These are phyloP conservation scores for Netelia melanura DNA, from an alignment of 2,888 invertebrate species.

Conservation along the genomic window DNA sequence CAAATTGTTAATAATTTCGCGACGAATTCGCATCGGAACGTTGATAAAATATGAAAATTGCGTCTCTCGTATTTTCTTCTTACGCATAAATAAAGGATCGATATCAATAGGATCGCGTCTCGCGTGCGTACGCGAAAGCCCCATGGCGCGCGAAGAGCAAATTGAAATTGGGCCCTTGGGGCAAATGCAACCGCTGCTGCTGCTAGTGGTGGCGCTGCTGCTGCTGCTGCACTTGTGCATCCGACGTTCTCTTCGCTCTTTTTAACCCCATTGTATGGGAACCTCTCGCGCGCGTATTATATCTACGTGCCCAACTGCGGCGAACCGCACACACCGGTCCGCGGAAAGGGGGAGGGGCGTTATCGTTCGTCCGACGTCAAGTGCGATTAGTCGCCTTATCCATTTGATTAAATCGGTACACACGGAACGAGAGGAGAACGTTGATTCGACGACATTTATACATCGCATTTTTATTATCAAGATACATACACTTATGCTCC, in stretches of 20 bases:
- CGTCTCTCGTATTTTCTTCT: not conserved
- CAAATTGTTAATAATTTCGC: not conserved
- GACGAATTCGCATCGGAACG: not conserved
- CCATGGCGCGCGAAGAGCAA: slow-evolving; percentile 59
- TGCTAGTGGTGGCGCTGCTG: slow-evolving; percentile 49
- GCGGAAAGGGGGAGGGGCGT: slow-evolving; percentile 12
- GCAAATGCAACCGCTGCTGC: slow-evolving; percentile 57
- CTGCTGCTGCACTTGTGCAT: slow-evolving; percentile 38
- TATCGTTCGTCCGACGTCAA: slow-evolving; percentile 46
- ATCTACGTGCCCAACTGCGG: slow-evolving; percentile 35
- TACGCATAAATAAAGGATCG: not conserved
- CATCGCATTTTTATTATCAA: slow-evolving; percentile 2
- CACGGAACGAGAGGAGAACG: slow-evolving; percentile 6
- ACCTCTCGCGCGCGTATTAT: slow-evolving; percentile 4
- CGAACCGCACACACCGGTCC: slow-evolving; percentile 29
- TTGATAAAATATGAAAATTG: not conserved
- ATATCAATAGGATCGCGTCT: not conserved
- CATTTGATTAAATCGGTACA: slow-evolving; percentile 51
- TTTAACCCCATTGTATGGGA: slow-evolving; percentile 27
- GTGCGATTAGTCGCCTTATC: slow-evolving; percentile 59
- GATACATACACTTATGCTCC: not conserved
- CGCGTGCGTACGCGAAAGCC: not conserved
- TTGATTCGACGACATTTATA: slow-evolving; percentile 9
- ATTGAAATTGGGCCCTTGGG: slow-evolving; percentile 75
- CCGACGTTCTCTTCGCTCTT: slow-evolving; percentile 28